Conservation (phyloP, 2,888 invertebrate genomes). For the Salticus scenicus region DNA sequence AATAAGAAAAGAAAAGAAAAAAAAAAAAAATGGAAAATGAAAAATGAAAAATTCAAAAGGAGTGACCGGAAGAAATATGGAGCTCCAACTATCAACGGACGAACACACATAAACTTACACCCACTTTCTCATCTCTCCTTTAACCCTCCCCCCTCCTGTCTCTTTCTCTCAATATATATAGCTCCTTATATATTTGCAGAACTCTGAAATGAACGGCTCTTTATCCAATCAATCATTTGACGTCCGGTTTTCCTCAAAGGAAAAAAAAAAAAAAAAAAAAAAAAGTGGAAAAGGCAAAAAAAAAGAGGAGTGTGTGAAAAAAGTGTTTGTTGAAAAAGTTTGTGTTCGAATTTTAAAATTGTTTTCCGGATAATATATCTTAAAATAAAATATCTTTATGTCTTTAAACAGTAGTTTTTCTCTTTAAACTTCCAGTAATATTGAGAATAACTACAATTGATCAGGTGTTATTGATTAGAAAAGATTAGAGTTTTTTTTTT, state of each 20-base stretch:
- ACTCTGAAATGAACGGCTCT: constrained; percentile 57
- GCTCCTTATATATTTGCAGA: constrained; percentile 61
- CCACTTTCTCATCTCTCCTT: constrained; percentile 61
- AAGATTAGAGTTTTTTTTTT: no score
- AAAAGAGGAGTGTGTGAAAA: neutral
- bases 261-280: neutral
- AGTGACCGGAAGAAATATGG: constrained; percentile 64
- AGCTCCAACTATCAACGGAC: constrained; percentile 66
- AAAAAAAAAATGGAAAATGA: constrained; percentile 18
- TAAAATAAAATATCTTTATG: neutral
- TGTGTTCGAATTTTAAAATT: constrained; percentile 1
- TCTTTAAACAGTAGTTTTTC: neutral
- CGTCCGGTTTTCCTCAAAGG: constrained; percentile 23
- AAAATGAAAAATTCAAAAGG: constrained; percentile 69
- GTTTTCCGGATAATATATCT: neutral
- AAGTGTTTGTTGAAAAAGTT: constrained; percentile 14
- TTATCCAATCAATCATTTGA: constrained; percentile 60
- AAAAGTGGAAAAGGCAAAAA: no score
- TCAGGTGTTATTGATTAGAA: no score
- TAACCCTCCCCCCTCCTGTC: constrained; percentile 16
- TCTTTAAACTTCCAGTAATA: no score
- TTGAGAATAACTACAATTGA: no score
- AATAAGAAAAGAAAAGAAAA: constrained; percentile 25
- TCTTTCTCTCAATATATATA: constrained; percentile 53
- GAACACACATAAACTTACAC: constrained; percentile 67